Conservation (phyloP, 1,140 invertebrate genomes). For the Acyrthosiphon pisum region DNA sequence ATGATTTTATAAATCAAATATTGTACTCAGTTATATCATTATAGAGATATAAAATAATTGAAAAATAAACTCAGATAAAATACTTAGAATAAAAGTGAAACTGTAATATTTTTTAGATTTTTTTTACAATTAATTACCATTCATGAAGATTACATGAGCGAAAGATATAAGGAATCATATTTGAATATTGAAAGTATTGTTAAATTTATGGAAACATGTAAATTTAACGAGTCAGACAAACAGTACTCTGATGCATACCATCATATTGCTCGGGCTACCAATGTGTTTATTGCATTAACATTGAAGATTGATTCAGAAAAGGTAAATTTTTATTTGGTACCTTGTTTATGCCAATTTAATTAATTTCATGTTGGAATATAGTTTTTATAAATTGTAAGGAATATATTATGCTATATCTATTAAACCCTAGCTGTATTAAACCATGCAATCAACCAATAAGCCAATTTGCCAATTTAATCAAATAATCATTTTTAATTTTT, state of each 20-base stretch:
- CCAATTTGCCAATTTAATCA: no score
- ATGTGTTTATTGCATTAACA: background rate
- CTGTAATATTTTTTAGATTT: conserved; percentile 19
- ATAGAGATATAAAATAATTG: no score
- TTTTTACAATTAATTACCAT: background rate
- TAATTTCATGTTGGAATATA: no score
- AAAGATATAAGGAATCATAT: background rate
- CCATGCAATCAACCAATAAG: no score
- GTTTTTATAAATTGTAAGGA: no score
- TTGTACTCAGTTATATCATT: background rate
- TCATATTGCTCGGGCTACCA: conserved; percentile 1
- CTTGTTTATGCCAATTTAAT: no score
- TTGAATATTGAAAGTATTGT: background rate
- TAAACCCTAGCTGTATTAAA: no score
- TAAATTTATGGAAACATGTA: background rate
- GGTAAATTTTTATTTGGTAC: background rate
- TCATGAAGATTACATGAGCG: background rate
- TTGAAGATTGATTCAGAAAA: background rate
- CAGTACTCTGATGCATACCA: background rate
- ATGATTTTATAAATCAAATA: no score
- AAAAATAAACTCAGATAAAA: background rate
- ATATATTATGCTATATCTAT: no score
- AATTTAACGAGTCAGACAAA: background rate
- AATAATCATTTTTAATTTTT: no score
- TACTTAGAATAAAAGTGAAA: background rate